These are phyloP conservation scores for Triplophysa bombifrons DNA, from an alignment of 2,797 vertebrate species.

Conservation along the genomic window DNA sequence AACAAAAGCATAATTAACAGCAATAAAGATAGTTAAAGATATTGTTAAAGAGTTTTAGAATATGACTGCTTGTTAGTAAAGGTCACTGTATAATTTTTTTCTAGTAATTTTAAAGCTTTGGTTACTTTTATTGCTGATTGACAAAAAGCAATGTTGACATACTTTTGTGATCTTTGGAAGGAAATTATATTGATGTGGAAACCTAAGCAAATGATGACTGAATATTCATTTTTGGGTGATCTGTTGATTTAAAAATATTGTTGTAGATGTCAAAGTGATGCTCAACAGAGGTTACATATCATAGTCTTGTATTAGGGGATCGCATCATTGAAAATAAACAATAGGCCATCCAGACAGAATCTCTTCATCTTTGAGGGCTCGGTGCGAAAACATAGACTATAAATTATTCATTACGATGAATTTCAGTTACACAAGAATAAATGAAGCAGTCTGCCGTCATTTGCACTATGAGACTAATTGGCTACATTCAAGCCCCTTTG, in stretches of 20 bases:
- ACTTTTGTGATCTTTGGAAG: not conserved
- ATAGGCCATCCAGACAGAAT: not conserved
- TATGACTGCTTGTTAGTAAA: not conserved
- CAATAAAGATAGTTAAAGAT: not conserved
- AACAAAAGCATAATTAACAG: not conserved
- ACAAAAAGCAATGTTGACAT: no score
- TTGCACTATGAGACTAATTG: conserved; percentile 46
- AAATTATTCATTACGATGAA: conserved; percentile 46
- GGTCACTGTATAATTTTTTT: not conserved
- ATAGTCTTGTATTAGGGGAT: not conserved
- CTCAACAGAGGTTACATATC: not conserved
- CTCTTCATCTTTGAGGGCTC: conserved; percentile 6
- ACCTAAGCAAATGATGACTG: no score
- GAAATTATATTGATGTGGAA: conserved; percentile 37
- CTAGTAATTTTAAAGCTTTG: not conserved
- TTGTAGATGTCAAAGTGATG: not conserved
- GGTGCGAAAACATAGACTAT: conserved; percentile 20
- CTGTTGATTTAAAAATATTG: not conserved
- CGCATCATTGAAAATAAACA: conserved; percentile 10
- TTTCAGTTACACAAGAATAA: conserved; percentile 43
- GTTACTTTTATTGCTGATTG: not conserved
- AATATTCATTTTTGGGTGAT: not conserved
- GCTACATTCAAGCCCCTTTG: conserved; percentile 59
- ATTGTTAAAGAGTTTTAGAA: not conserved
- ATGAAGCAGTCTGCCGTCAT: conserved; percentile 52